These are phyloP conservation scores for Sebastes hopkinsi DNA, from an alignment of 2,797 vertebrate genomes.

Conservation along the genomic window DNA sequence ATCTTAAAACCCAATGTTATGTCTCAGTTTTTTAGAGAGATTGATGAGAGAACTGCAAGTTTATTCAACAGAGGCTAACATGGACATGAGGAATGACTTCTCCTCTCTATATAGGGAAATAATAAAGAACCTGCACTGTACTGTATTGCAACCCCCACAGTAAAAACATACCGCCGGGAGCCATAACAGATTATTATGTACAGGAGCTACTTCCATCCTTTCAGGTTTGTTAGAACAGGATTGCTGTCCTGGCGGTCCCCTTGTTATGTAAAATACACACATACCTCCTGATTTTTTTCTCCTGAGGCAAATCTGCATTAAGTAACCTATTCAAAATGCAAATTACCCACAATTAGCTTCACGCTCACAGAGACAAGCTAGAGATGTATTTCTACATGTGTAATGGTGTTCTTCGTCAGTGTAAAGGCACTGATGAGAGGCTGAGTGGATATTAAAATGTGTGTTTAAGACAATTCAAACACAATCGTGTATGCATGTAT, in stretches of 20 bases:
- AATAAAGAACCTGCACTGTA: neutral
- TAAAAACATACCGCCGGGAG: conserved; percentile 9
- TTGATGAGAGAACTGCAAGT: neutral
- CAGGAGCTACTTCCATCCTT: conserved; percentile 1
- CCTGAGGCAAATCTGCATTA: conserved; percentile 36
- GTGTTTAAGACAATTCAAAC: neutral
- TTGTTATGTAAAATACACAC: conserved; percentile 35
- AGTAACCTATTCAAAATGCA: conserved; percentile 40
- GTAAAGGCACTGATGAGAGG: neutral
- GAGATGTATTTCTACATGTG: neutral
- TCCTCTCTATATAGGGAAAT: neutral
- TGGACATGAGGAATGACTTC: neutral
- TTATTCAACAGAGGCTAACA: neutral
- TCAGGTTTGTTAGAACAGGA: conserved; percentile 7
- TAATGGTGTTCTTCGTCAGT: neutral
- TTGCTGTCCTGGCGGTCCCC: neutral
- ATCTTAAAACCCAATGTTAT: neutral
- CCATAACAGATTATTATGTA: conserved; percentile 27
- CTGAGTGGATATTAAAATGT: conserved; percentile 1
- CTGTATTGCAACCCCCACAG: conserved; percentile 3
- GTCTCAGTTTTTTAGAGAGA: neutral
- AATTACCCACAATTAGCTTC: conserved; percentile 42
- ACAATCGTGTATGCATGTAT: neutral
- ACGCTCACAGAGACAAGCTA: neutral
- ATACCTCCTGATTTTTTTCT: conserved; percentile 29